phyloP scores from a whole-genome alignment of 2,888 invertebrate species.

The Noctua pronuba region DNA sequence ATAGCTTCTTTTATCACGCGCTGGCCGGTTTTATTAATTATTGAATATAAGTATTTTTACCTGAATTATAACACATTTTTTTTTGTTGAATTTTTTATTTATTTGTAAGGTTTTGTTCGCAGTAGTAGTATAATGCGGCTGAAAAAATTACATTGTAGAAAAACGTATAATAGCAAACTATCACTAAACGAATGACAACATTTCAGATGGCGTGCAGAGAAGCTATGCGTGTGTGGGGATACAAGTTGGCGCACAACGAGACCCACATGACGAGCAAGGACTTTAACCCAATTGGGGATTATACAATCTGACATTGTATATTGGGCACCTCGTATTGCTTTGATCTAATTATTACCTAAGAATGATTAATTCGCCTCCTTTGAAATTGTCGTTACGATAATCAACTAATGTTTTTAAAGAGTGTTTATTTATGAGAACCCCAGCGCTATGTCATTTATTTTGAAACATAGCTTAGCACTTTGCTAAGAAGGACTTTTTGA shows the following conservation, averaged over 20 bases:
- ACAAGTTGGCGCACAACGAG: constrained; percentile 90
- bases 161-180: background rate
- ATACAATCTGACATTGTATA: constrained; percentile 69
- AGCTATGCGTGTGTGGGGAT: constrained; percentile 96
- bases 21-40: background rate
- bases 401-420: background rate
- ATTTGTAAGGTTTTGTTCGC: background rate
- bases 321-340: background rate
- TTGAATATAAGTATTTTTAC: background rate
- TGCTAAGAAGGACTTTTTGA: background rate
- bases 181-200: background rate
- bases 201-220: constrained; percentile 91
- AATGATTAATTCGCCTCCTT: background rate
- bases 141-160: background rate
- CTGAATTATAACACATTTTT: background rate
- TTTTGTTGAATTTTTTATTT: background rate
- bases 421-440: background rate
- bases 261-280: constrained; percentile 85
- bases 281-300: constrained; percentile 83
- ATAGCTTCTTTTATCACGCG: background rate
- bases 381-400: background rate
- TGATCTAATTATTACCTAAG: background rate
- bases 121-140: no score
- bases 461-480: background rate
- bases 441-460: background rate